Evolutionary conservation across 2,113 vertebrate species (phyloP).

Genomic region (Oxygymnocypris stewartii): DNA sequence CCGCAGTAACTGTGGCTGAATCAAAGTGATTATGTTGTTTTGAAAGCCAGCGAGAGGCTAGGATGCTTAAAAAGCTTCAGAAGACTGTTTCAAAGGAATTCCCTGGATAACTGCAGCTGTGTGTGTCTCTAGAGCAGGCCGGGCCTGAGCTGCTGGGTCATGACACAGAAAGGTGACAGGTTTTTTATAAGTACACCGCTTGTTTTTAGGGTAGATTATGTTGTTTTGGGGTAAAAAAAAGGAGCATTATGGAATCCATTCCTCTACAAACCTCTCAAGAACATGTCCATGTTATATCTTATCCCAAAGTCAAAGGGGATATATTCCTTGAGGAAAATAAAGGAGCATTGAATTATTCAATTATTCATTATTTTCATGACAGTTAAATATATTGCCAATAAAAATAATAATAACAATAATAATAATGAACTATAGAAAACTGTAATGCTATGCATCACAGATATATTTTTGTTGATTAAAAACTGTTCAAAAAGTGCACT

Average conservation of each 20-base stretch:
- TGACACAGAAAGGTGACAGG: background rate
- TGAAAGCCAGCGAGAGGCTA: background rate
- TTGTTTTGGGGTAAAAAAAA: background rate
- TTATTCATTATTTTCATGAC: background rate
- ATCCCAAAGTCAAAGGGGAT: background rate
- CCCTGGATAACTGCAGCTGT: background rate
- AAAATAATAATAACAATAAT: too few relatives aligned
- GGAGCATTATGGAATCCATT: background rate
- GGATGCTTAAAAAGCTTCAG: background rate
- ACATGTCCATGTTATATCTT: background rate
- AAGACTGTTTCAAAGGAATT: slow-evolving; percentile 9
- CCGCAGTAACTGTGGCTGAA: background rate
- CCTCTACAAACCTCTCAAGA: background rate
- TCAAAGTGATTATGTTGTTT: slow-evolving; percentile 33
- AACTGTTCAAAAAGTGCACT: too few relatives aligned
- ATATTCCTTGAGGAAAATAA: background rate
- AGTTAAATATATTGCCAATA: background rate
- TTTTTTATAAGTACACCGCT: background rate
- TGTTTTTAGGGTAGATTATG: background rate
- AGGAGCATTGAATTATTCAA: background rate
- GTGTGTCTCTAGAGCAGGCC: background rate
- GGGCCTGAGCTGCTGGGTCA: background rate
- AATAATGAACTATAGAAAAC: background rate
- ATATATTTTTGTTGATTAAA: too few relatives aligned
- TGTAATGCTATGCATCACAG: background rate